phyloP scores from a whole-genome alignment of 2,113 vertebrate genomes.

The Jaculus jaculus region DNA sequence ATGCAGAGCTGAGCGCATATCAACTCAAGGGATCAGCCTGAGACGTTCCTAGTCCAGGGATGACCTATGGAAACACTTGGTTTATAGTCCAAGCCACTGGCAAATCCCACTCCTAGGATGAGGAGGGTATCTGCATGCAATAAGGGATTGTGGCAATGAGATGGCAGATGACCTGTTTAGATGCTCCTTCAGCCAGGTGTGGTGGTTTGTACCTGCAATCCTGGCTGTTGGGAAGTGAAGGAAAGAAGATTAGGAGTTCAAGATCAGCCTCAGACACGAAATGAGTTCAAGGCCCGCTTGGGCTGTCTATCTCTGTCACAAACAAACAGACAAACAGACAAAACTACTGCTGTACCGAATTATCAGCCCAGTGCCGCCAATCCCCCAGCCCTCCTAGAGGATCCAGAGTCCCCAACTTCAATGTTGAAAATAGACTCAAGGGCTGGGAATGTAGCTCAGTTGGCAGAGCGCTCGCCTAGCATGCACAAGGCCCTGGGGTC shows the following conservation, averaged over 20 bases:
- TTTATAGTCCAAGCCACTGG: background rate
- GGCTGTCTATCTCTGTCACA: background rate
- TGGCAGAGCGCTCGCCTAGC: background rate
- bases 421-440: background rate
- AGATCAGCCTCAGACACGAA: background rate
- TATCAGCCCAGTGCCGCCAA: too few relatives aligned
- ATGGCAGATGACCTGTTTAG: background rate
- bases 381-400: background rate
- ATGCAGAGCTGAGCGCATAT: background rate
- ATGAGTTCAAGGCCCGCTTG: background rate
- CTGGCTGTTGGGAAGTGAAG: background rate
- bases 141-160: rapidly evolving
- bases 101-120: background rate
- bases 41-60: too few relatives aligned
- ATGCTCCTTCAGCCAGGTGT: background rate
- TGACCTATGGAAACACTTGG: background rate
- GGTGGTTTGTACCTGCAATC: background rate
- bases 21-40: background rate
- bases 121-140: background rate
- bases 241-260: background rate
- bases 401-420: background rate
- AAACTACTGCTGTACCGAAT: background rate
- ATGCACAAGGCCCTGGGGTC: background rate
- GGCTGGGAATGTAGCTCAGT: background rate
- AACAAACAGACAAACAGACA: background rate